phyloP scores from a whole-genome alignment of 2,888 invertebrate species.

The Choreutis nemorana region DNA sequence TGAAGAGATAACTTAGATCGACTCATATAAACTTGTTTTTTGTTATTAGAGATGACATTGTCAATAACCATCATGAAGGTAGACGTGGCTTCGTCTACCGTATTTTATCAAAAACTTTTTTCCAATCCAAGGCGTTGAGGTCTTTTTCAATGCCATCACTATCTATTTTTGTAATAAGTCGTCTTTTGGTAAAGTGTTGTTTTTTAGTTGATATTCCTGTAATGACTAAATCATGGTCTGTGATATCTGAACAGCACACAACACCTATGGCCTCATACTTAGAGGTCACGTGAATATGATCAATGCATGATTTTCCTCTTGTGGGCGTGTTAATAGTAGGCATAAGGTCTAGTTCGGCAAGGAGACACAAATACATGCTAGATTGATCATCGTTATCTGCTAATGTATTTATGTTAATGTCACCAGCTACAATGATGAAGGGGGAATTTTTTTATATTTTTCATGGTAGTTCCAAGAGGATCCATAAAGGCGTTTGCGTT shows the following conservation, averaged over 20 bases:
- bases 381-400: neutral
- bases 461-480: neutral
- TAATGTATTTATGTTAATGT: neutral
- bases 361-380: neutral
- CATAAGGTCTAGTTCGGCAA: neutral
- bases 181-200: neutral
- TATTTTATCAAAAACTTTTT: neutral
- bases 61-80: neutral
- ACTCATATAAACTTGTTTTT: neutral
- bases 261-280: neutral
- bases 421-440: neutral
- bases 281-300: neutral
- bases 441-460: neutral
- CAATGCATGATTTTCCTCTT: neutral
- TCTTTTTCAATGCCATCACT: neutral
- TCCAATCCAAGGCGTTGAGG: neutral
- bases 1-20: neutral
- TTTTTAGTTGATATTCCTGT: neutral
- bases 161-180: neutral
- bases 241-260: neutral
- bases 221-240: neutral
- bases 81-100: neutral
- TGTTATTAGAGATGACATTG: neutral
- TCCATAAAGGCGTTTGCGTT: neutral
- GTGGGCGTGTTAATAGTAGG: neutral